These are phyloP conservation scores for Leptestheria dahalacensis DNA, from an alignment of 1,140 invertebrate genomes.

Conservation along the genomic window DNA sequence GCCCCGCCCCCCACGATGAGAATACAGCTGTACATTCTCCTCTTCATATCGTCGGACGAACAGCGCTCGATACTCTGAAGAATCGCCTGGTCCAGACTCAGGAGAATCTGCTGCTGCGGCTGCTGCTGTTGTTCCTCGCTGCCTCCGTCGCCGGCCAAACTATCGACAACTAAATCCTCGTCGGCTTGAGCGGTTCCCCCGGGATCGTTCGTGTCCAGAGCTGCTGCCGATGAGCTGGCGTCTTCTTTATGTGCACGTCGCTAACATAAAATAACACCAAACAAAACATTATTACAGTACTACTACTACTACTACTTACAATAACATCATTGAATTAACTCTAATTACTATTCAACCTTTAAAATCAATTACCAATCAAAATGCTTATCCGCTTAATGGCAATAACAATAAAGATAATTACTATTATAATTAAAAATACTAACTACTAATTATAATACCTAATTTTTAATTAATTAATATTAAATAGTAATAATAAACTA, in stretches of 20 bases:
- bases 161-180: slow-evolving; percentile 18
- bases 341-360: too few relatives aligned
- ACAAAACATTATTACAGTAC: neutral
- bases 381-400: too few relatives aligned
- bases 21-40: slow-evolving; percentile 88
- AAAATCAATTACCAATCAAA: too few relatives aligned
- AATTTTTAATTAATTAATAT: slow-evolving; percentile 3
- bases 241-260: slow-evolving; percentile 7
- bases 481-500: neutral
- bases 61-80: slow-evolving; percentile 82
- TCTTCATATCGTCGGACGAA: slow-evolving; percentile 70
- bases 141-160: slow-evolving; percentile 16
- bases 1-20: slow-evolving; percentile 79
- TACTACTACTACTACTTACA: too few relatives aligned
- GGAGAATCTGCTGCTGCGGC: slow-evolving; percentile 39
- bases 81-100: slow-evolving; percentile 78
- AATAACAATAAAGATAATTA: too few relatives aligned
- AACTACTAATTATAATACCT: too few relatives aligned
- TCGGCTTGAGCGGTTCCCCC: slow-evolving; percentile 12
- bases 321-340: too few relatives aligned
- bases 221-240: neutral
- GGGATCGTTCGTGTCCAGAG: neutral
- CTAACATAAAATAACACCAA: neutral
- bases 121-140: slow-evolving; percentile 35
- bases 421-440: too few relatives aligned